phyloP scores from a whole-genome alignment of 2,113 vertebrate species.

The Cebidichthys violaceus region DNA sequence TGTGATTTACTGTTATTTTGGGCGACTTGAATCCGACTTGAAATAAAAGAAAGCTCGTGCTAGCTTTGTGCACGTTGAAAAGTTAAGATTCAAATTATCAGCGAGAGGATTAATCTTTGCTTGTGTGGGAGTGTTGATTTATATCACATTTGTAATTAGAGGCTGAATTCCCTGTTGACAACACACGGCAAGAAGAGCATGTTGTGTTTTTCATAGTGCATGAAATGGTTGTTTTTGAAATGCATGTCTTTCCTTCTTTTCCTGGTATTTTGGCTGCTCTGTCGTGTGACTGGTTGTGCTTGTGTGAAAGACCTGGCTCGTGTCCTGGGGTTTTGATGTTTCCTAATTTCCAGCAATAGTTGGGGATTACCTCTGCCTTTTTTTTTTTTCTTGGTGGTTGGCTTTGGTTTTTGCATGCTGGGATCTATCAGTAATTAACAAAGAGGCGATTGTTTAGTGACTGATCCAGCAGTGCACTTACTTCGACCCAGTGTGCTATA shows the following conservation, averaged over 20 bases:
- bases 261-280: constrained; percentile 22
- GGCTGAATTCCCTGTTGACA: constrained; percentile 81
- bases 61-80: neutral
- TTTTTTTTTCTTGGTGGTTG: constrained; percentile 33
- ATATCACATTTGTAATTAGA: constrained; percentile 35
- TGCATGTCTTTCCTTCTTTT: constrained; percentile 50
- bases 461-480: constrained; percentile 30
- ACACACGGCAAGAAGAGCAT: constrained; percentile 32
- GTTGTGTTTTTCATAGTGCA: constrained; percentile 55
- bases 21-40: neutral
- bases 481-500: constrained; percentile 28
- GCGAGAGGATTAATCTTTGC: constrained; percentile 7
- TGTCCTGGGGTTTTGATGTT: constrained; percentile 45
- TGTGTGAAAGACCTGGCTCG: constrained; percentile 40
- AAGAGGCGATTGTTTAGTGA: constrained; percentile 54
- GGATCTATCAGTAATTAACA: constrained; percentile 59
- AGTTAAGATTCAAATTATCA: constrained; percentile 8
- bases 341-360: constrained; percentile 47
- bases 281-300: constrained; percentile 31
- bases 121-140: constrained; percentile 17
- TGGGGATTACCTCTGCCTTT: constrained; percentile 16
- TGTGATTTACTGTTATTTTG: constrained; percentile 6
- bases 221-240: constrained; percentile 42
- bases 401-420: constrained; percentile 72
- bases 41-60: neutral